A percentile compares a stretch with the other conserved stretches of the same genome.
Conservation (phyloP, 2,797 vertebrate genomes). For the Garrulus glandarius region DNA sequence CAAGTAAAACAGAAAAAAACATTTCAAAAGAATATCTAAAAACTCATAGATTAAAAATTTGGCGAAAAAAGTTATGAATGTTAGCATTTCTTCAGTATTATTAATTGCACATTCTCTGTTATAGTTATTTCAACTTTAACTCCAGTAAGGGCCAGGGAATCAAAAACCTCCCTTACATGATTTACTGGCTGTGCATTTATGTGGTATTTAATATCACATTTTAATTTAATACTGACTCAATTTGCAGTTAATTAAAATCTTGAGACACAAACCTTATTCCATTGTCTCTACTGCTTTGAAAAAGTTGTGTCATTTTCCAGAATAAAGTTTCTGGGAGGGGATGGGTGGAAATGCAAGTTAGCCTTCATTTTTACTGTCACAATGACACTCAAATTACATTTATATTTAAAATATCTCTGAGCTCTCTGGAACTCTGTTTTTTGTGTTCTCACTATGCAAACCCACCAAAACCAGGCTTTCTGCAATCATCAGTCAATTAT, state of each 20-base stretch:
- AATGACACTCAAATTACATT: neutral
- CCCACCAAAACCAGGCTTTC: neutral
- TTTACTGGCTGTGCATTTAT: neutral
- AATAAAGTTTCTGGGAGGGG: neutral
- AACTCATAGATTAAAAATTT: neutral
- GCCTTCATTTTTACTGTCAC: neutral
- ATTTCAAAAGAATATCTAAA: neutral
- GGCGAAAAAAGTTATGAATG: neutral
- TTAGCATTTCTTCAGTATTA: neutral
- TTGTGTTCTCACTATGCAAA: neutral
- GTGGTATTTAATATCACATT: neutral
- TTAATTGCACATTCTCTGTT: neutral
- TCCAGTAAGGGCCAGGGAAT: neutral
- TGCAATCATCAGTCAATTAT: neutral
- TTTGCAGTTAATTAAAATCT: neutral
- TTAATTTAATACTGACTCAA: neutral
- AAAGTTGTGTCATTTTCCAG: neutral
- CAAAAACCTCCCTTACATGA: neutral
- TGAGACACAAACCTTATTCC: neutral
- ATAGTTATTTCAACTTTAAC: neutral
- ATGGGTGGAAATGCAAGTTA: neutral
- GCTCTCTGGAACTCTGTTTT: neutral
- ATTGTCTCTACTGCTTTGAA: neutral
- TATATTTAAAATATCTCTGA: neutral
- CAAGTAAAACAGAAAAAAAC: conserved; percentile 16